These are phyloP conservation scores for Mastacembelus armatus DNA, from an alignment of 2,797 vertebrate species.

Conservation along the genomic window DNA sequence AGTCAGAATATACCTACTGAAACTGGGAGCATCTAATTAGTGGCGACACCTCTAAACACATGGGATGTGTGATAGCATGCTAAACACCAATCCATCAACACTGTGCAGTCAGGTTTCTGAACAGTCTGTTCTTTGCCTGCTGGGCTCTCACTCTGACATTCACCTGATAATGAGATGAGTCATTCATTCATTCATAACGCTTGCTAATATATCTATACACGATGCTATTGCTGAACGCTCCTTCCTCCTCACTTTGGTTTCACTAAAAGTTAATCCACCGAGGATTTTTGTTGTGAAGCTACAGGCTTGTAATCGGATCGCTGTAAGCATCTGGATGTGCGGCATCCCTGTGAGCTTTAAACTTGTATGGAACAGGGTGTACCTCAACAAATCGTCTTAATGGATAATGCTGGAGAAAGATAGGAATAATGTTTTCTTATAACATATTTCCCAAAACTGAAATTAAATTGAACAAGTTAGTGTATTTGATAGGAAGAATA, in stretches of 20 bases:
- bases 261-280: constrained; percentile 64
- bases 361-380: constrained; percentile 32
- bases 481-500: neutral
- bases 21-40: constrained; percentile 63
- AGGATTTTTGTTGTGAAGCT: constrained; percentile 22
- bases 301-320: constrained; percentile 63
- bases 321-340: constrained; percentile 38
- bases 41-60: constrained; percentile 56
- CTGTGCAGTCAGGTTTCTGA: constrained; percentile 7
- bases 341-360: constrained; percentile 40
- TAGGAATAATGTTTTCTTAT: constrained; percentile 32
- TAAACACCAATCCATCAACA: constrained; percentile 47
- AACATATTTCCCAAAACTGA: neutral
- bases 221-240: neutral
- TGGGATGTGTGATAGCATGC: constrained; percentile 38
- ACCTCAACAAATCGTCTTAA: constrained; percentile 58
- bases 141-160: constrained; percentile 40
- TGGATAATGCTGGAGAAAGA: constrained; percentile 57
- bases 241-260: constrained; percentile 39
- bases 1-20: constrained; percentile 40
- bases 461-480: constrained; percentile 34
- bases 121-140: constrained; percentile 26
- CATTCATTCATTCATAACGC: constrained; percentile 37
- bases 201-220: constrained; percentile 42
- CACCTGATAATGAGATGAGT: constrained; percentile 45